Conservation (phyloP, 1,140 invertebrate species). For the Drosophila dunni region DNA sequence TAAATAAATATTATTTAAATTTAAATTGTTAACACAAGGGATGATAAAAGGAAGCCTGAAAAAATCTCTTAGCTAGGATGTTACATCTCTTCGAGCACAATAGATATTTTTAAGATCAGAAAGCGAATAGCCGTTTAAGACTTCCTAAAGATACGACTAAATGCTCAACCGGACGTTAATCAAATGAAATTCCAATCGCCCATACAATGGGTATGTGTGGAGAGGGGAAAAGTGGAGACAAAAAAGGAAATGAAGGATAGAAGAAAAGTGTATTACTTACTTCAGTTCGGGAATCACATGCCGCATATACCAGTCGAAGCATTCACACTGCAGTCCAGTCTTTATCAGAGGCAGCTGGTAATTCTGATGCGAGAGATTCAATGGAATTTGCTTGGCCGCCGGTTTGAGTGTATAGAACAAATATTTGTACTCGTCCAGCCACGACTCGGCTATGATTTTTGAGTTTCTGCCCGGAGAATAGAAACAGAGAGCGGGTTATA, state of each 20-base stretch:
- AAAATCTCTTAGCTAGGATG: too few species aligned
- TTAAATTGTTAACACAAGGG: too few species aligned
- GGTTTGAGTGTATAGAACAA: conserved; percentile 87
- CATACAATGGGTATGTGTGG: not conserved
- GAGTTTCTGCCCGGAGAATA: conserved; percentile 88
- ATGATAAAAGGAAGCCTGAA: too few species aligned
- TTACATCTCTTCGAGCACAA: not conserved
- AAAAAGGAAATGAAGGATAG: too few species aligned
- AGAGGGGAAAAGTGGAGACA: not conserved
- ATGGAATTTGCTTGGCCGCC: conserved; percentile 57
- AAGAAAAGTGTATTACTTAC: conserved; percentile 51
- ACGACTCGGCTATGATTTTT: conserved; percentile 91
- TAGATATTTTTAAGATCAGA: not conserved
- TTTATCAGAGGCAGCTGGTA: conserved; percentile 86
- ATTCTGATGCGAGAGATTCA: conserved; percentile 42
- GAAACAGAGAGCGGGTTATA: conserved; percentile 54
- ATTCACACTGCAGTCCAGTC: conserved; percentile 91
- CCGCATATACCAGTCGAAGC: conserved; percentile 97
- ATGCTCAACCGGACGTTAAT: not conserved
- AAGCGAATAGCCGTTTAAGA: not conserved
- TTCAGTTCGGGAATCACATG: conserved; percentile 88
- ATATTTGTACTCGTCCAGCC: conserved; percentile 94
- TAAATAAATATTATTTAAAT: too few species aligned
- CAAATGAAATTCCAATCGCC: conserved; percentile 14
- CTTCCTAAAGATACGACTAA: too few species aligned